Evolutionary conservation across 2,888 invertebrate genomes (phyloP).

Genomic region (Coelopa pilipes): DNA sequence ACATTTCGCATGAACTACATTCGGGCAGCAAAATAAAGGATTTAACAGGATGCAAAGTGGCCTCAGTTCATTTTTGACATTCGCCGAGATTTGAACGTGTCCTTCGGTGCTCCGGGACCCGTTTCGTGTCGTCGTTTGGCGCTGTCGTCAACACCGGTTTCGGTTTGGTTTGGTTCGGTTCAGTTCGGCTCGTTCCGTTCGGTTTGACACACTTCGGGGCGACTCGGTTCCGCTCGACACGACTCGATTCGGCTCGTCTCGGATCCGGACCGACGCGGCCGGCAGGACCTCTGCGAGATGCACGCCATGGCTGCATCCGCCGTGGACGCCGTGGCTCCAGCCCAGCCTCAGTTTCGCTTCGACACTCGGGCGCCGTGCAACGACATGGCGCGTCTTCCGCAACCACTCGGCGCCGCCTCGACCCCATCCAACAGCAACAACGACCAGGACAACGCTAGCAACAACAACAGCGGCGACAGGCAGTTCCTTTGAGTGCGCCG

Average conservation of each 20-base stretch:
- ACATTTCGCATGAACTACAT: conserved; percentile 41
- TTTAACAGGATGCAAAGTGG: conserved; percentile 52
- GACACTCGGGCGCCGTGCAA: conserved; percentile 49
- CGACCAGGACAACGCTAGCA: not conserved
- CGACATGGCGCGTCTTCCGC: conserved; percentile 36
- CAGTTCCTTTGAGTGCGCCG: conserved; percentile 14
- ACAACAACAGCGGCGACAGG: too few species aligned
- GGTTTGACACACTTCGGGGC: too few species aligned
- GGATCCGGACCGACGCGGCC: not conserved
- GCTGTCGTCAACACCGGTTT: not conserved
- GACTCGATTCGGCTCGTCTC: too few species aligned
- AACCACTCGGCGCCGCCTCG: not conserved
- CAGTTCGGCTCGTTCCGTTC: too few species aligned
- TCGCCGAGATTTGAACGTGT: conserved; percentile 56
- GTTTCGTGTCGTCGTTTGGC: not conserved
- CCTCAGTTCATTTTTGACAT: conserved; percentile 58
- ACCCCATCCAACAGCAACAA: not conserved
- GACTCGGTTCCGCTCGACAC: too few species aligned
- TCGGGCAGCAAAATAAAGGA: conserved; percentile 53
- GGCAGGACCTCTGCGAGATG: conserved; percentile 16
- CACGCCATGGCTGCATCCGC: conserved; percentile 39
- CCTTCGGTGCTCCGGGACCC: conserved; percentile 1
- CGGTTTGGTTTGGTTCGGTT: too few species aligned
- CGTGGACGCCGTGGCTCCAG: conserved; percentile 35
- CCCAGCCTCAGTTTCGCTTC: conserved; percentile 49